Conservation (phyloP, 1,140 invertebrate species). For the Thrips palmi region DNA sequence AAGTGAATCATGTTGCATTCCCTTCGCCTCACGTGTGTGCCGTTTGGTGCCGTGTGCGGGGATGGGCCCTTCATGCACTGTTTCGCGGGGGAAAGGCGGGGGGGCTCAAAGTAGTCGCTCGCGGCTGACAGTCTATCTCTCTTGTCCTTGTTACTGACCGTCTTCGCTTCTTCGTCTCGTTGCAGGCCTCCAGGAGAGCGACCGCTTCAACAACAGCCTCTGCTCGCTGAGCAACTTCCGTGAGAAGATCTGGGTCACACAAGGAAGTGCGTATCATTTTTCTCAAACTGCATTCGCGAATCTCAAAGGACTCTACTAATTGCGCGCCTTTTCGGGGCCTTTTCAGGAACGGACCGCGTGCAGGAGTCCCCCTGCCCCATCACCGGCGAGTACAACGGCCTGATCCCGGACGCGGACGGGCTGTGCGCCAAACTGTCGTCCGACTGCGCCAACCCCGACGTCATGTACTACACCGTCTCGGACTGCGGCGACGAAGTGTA, state of each 20-base stretch:
- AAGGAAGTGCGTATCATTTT: constrained; percentile 33
- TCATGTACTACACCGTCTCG: constrained; percentile 52
- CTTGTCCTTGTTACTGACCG: constrained; percentile 2
- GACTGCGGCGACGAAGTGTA: constrained; percentile 42
- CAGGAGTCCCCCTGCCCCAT: constrained; percentile 43
- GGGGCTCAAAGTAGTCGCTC: background rate
- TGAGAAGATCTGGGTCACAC: constrained; percentile 36
- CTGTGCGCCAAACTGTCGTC: constrained; percentile 53
- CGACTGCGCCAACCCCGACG: constrained; percentile 45
- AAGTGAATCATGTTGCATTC: no score
- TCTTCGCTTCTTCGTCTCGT: constrained; percentile 12
- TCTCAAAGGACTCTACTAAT: background rate
- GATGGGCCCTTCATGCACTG: no score
- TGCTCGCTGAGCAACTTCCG: constrained; percentile 29
- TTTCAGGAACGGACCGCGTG: constrained; percentile 28
- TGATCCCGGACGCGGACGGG: constrained; percentile 40
- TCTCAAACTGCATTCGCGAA: background rate
- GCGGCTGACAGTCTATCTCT: background rate
- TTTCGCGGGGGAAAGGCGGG: no score
- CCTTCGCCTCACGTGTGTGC: no score
- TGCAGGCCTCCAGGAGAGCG: constrained; percentile 17
- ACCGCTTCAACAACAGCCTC: constrained; percentile 18
- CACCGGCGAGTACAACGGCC: constrained; percentile 44
- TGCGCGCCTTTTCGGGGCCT: no score
- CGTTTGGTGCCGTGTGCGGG: no score